These are phyloP conservation scores for Stegostoma tigrinum DNA, from an alignment of 2,113 vertebrate species.

Conservation along the genomic window DNA sequence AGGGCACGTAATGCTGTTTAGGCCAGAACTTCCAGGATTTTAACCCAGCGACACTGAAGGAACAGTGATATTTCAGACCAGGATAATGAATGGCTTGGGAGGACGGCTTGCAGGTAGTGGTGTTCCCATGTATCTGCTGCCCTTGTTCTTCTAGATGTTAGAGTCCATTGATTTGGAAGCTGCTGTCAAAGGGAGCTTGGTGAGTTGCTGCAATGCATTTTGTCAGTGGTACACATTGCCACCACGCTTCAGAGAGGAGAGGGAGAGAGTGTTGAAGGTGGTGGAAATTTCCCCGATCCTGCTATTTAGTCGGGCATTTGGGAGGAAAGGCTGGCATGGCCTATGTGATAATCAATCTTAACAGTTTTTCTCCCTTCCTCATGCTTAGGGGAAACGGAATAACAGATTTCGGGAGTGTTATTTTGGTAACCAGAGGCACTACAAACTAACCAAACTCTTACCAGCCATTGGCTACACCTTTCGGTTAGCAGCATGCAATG, in stretches of 20 bases:
- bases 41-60: neutral
- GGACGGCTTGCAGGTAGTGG: neutral
- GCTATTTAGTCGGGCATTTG: neutral
- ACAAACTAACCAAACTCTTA: constrained; percentile 83
- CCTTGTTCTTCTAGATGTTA: too few species aligned
- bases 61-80: neutral
- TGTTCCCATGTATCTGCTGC: too few species aligned
- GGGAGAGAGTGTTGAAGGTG: neutral
- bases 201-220: too few species aligned
- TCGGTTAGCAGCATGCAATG: constrained; percentile 85
- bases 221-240: neutral
- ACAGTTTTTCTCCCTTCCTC: constrained; percentile 23
- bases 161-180: too few species aligned
- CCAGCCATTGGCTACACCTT: constrained; percentile 90
- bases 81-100: neutral
- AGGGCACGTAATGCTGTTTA: neutral
- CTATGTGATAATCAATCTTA: neutral
- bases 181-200: too few species aligned
- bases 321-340: neutral
- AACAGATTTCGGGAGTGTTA: constrained; percentile 89
- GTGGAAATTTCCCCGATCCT: neutral
- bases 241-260: neutral
- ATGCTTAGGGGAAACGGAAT: constrained; percentile 85
- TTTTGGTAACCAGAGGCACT: constrained; percentile 89
- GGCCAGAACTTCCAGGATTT: neutral